Evolutionary conservation across 1,140 invertebrate species (phyloP).

Genomic region (Formica exsecta): DNA sequence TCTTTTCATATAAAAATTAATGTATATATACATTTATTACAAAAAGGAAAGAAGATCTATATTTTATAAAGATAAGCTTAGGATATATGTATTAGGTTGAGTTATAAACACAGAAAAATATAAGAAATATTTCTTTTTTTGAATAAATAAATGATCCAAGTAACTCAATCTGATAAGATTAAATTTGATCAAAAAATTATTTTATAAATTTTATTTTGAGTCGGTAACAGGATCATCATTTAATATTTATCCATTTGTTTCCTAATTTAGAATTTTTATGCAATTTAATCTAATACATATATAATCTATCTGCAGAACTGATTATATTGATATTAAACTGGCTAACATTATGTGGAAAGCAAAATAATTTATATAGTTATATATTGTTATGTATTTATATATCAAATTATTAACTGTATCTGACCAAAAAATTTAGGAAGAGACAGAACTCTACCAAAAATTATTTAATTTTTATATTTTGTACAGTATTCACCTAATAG

Average conservation of each 20-base stretch:
- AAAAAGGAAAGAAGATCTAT: conserved; percentile 18
- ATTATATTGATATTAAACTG: not conserved
- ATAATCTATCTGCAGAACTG: not conserved
- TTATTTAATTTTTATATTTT: conserved; percentile 14
- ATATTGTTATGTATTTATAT: not conserved
- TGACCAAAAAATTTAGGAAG: too few species aligned
- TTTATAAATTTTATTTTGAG: too few species aligned
- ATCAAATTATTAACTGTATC: not conserved
- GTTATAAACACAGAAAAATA: not conserved
- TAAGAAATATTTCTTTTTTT: not conserved
- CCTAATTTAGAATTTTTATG: too few species aligned
- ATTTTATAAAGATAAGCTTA: conserved; percentile 2
- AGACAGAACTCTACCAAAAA: not conserved
- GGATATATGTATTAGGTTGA: conserved; percentile 5
- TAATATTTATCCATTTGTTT: too few species aligned
- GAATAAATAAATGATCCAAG: not conserved
- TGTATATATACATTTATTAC: conserved; percentile 50
- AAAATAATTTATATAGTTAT: conserved; percentile 42
- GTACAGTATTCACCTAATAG: conserved; percentile 37
- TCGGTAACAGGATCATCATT: too few species aligned
- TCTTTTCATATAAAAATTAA: conserved; percentile 27
- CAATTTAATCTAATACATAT: not conserved
- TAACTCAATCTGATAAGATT: too few species aligned
- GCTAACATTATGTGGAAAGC: conserved; percentile 71
- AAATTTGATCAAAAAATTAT: too few species aligned